Conservation (phyloP, 2,113 vertebrate species). For the Chascanopsetta lugubris region DNA sequence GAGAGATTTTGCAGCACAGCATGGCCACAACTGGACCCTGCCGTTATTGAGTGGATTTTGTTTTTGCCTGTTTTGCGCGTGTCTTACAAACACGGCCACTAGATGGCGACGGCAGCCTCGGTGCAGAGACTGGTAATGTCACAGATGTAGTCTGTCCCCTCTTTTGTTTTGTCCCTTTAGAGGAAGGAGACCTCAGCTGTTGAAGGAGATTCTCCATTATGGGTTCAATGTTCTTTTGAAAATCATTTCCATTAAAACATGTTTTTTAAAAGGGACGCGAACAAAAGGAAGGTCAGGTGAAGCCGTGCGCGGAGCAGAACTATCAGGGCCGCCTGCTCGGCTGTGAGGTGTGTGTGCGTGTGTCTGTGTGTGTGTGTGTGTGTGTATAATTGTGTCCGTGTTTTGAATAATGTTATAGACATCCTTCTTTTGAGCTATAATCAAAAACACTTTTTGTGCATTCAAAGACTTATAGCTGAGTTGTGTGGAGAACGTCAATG, state of each 20-base stretch:
- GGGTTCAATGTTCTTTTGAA: slow-evolving; percentile 86
- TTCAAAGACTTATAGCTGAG: slow-evolving; percentile 44
- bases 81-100: slow-evolving; percentile 58
- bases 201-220: slow-evolving; percentile 86
- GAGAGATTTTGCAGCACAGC: slow-evolving; percentile 16
- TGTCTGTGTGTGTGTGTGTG: slow-evolving; percentile 25
- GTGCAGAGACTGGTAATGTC: slow-evolving; percentile 64
- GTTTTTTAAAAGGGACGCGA: slow-evolving; percentile 81
- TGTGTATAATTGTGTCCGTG: slow-evolving; percentile 61
- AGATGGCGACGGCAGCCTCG: slow-evolving; percentile 68
- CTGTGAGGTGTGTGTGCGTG: slow-evolving; percentile 54
- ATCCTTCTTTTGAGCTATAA: slow-evolving; percentile 60
- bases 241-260: slow-evolving; percentile 87
- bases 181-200: slow-evolving; percentile 85
- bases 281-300: slow-evolving; percentile 86
- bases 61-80: slow-evolving; percentile 26
- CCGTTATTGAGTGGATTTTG: slow-evolving; percentile 11
- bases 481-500: slow-evolving; percentile 28
- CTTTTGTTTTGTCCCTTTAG: slow-evolving; percentile 80
- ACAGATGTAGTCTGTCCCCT: slow-evolving; percentile 83
- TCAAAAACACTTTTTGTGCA: slow-evolving; percentile 58
- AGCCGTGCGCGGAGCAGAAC: slow-evolving; percentile 74
- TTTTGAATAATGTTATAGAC: slow-evolving; percentile 71
- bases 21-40: not conserved
- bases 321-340: slow-evolving; percentile 71